Percentiles rank a stretch among this genome's conserved stretches.
Evolutionary conservation across 2,797 vertebrate species (phyloP).

Genomic region (Megaceryle alcyon): DNA sequence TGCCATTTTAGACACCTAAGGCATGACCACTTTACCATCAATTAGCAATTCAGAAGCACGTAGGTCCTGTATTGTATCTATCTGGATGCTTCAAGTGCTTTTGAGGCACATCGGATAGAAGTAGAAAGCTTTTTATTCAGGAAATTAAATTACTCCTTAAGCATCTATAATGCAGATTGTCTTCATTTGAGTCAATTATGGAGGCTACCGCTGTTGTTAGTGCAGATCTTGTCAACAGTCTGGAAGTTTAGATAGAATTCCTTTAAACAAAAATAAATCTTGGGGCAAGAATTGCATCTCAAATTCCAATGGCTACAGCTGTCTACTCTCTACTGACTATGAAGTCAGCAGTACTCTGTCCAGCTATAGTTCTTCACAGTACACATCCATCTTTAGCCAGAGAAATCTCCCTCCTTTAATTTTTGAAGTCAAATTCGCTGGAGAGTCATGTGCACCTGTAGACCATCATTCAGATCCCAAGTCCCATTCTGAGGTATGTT

Average conservation of each 20-base stretch:
- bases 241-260: neutral
- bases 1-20: neutral
- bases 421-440: neutral
- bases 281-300: neutral
- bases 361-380: neutral
- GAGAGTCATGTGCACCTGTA: neutral
- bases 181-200: neutral
- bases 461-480: neutral
- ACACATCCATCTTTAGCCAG: neutral
- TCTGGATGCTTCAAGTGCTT: neutral
- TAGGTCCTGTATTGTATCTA: neutral
- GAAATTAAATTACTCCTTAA: neutral
- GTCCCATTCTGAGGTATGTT: neutral
- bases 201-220: neutral
- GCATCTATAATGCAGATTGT: neutral
- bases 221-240: neutral
- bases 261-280: neutral
- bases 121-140: neutral
- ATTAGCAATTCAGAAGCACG: neutral
- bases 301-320: neutral
- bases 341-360: neutral
- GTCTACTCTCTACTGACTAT: neutral
- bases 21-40: neutral
- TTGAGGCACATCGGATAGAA: neutral
- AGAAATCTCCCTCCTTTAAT: neutral